Conservation (phyloP, 2,113 vertebrate genomes). For the Lagopus leucura region DNA sequence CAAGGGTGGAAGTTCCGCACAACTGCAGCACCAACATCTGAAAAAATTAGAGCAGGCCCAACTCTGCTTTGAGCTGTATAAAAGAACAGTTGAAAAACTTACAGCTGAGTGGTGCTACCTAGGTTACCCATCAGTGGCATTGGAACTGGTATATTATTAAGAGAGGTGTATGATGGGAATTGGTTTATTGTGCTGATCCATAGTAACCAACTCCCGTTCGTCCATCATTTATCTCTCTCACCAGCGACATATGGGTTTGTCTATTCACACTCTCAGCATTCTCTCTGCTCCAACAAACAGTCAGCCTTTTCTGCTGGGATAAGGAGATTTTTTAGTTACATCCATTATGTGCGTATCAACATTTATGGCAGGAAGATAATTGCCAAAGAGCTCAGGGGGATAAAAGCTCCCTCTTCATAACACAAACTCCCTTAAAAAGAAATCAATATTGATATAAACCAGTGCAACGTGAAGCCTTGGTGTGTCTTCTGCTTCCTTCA, state of each 20-base stretch:
- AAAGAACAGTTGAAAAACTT: conserved; percentile 76
- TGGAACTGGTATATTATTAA: conserved; percentile 82
- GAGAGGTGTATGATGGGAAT: conserved; percentile 85
- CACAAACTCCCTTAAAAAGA: conserved; percentile 59
- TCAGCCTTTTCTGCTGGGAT: conserved; percentile 82
- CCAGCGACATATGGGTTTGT: conserved; percentile 83
- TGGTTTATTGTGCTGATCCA: conserved; percentile 85
- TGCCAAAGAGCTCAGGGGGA: conserved; percentile 82
- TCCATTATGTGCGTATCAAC: conserved; percentile 85
- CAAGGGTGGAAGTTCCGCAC: conserved; percentile 32
- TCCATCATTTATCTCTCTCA: conserved; percentile 84
- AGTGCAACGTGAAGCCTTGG: conserved; percentile 59
- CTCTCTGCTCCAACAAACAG: conserved; percentile 84
- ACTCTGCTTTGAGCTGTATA: conserved; percentile 60
- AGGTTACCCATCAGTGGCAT: conserved; percentile 84
- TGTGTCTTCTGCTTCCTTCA: conserved; percentile 44
- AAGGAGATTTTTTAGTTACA: conserved; percentile 84
- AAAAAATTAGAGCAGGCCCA: conserved; percentile 62
- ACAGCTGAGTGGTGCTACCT: conserved; percentile 85
- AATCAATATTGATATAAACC: conserved; percentile 82
- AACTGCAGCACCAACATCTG: conserved; percentile 38
- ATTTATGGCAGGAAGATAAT: conserved; percentile 86
- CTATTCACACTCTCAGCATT: conserved; percentile 83
- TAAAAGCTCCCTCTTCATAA: conserved; percentile 81
- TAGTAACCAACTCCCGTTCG: conserved; percentile 80